phyloP scores from a whole-genome alignment of 2,888 invertebrate genomes.

The Rhagophthalmus giganteus region DNA sequence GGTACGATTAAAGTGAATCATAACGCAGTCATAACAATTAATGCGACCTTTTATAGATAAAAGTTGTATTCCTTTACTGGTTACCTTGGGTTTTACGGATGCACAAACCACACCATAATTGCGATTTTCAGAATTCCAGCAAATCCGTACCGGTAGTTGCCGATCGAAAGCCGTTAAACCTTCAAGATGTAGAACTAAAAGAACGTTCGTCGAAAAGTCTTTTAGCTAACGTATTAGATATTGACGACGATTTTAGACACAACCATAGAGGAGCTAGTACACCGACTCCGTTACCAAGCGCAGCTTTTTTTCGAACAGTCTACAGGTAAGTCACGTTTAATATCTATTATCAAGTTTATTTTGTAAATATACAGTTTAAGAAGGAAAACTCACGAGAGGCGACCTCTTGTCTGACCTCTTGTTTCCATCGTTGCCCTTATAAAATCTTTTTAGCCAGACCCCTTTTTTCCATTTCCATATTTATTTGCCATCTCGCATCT shows the following conservation, averaged over 20 bases:
- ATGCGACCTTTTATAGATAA: slow-evolving; percentile 66
- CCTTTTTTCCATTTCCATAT: too few species aligned
- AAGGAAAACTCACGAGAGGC: too few species aligned
- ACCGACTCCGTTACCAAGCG: slow-evolving; percentile 60
- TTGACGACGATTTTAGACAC: slow-evolving; percentile 93
- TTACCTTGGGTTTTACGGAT: slow-evolving; percentile 96
- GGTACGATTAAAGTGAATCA: slow-evolving; percentile 64
- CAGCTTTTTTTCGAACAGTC: slow-evolving; percentile 72
- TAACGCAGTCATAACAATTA: neutral
- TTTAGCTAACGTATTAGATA: slow-evolving; percentile 94
- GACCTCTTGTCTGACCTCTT: too few species aligned
- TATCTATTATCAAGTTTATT: too few species aligned
- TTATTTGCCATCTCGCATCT: too few species aligned
- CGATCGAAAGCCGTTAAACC: slow-evolving; percentile 52
- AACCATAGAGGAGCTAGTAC: slow-evolving; percentile 67
- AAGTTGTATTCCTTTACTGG: slow-evolving; percentile 93
- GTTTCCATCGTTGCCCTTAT: too few species aligned
- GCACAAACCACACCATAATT: slow-evolving; percentile 66
- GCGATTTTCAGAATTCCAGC: slow-evolving; percentile 59
- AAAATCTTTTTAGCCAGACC: too few species aligned
- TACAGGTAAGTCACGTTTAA: slow-evolving; percentile 63
- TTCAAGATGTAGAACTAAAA: slow-evolving; percentile 54
- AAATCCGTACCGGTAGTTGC: slow-evolving; percentile 56
- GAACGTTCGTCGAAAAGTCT: slow-evolving; percentile 87
- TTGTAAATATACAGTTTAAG: too few species aligned